Evolutionary conservation across 2,797 vertebrate species (phyloP), one percentile per base, ranked within the genome.

Genomic region (Poecilia gillii): DNA sequence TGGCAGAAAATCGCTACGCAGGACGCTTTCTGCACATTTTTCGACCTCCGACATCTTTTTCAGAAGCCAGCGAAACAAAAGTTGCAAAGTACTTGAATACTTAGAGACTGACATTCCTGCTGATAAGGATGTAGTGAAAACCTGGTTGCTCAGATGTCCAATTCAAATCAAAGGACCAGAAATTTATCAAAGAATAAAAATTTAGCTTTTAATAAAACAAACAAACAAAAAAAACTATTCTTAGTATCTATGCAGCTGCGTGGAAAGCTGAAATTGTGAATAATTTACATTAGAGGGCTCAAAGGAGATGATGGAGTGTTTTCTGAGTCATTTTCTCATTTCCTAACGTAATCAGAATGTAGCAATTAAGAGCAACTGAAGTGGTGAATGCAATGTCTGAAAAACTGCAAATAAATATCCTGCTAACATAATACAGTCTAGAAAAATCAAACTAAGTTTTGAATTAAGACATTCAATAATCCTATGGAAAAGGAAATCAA

Each of bases 21-120:
- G 46, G 28, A 72, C 39, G 36, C 31, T 82, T 83, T 49, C 9
- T 68, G 36, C 36, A 41, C 23, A 41, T 45, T 16, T 33, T 55
- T 51, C 23, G 2, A 20, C 36, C 31, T 64, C 49, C 7, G 31
- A 77, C 64, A 59, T 57, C 45, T 11, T 57, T 59, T 39, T 68
- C 9, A 68, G 36, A 36, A 41, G 41, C 8, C 11, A 20, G 33
- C 9, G 4, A 41, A 68, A 68, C 6, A 68, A 68, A 41, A 68
- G 11, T 68, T 3, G 6, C 14, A 8, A 64, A 3, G 31, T 36
- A 33, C 36, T 36, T 64, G 33, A 33, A 36, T 64, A 64, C 31
- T 64, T 16, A 8, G 55, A 57, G 11, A 28, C n/a, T 13, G n/a
- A 57, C 57, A 62, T 16, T 14, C 9, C 57, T 62, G 28, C 28